Evolutionary conservation across 1,140 invertebrate genomes (phyloP).

Genomic region (Meteorus sp.): DNA sequence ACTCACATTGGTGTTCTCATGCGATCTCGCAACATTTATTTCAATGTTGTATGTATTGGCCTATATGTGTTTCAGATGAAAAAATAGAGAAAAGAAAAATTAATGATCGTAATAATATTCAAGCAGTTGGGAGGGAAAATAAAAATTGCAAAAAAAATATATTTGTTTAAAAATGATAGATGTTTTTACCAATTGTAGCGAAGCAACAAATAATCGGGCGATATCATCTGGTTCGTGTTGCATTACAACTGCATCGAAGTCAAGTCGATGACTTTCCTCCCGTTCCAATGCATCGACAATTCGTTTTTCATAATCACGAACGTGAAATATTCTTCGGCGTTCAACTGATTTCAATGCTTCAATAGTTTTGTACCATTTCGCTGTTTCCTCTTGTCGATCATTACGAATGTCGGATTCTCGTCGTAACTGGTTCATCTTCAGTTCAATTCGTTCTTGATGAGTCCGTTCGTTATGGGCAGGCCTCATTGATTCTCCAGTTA

Average conservation of each 20-base stretch:
- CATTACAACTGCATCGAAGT: conserved; percentile 5
- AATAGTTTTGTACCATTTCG: conserved; percentile 17
- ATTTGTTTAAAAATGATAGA: not conserved
- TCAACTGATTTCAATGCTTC: conserved; percentile 13
- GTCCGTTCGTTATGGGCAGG: not conserved
- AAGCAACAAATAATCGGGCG: conserved; percentile 25
- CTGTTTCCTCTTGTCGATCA: conserved; percentile 16
- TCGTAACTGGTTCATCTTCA: conserved; percentile 15
- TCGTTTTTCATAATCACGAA: conserved; percentile 13
- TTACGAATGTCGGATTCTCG: conserved; percentile 13
- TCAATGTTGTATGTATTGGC: conserved; percentile 21
- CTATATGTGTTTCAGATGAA: not conserved
- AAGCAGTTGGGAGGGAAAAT: not conserved
- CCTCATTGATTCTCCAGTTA: not conserved
- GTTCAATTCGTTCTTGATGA: conserved; percentile 20
- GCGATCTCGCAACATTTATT: not conserved
- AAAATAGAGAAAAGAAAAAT: conserved; percentile 8
- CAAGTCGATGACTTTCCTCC: not conserved
- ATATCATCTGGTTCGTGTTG: conserved; percentile 15
- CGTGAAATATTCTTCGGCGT: conserved; percentile 18
- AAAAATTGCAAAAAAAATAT: not conserved
- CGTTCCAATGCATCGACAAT: conserved; percentile 13
- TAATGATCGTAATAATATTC: not conserved
- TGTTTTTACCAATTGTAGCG: conserved; percentile 26
- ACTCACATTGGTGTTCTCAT: not conserved